Base-by-base conservation (phyloP, 1,140 invertebrate species). In the Camponotus vicinus region DNA sequence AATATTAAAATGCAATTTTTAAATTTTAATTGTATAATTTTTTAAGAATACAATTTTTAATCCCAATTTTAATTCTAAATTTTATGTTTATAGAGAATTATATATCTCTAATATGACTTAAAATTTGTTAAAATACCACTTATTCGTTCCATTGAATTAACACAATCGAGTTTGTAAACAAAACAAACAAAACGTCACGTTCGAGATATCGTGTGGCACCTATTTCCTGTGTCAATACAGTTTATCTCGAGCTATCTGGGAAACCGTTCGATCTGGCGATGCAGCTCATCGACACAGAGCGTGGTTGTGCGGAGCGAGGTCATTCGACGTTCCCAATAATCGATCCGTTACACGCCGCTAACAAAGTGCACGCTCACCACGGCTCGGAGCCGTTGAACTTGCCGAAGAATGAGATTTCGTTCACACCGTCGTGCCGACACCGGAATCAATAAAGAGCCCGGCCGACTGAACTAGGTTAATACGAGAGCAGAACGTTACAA, bases 321-420 rank as follows among this genome's bases (percentile, higher is more conserved):
- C 82, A 27, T 63, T 55, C 82, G 67, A 79, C 75, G 70, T 86
- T 40, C 57, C 15, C 88, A 55, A 90, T 90, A 89, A 90, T 90
- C 89, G 89, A 90, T 89, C 85, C 71, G 77, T 87, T 86, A 79
- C 42, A 85, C 67, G 55, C 61, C 59, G 67, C 42, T 76, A 87
- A 84, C 77, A 59, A 86, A 83, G 70, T 69, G 82, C 84, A 59
- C 76, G 87, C 64, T 89, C 73, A 87, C 78, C 55, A 75, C 42
- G 61, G 34, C 63, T 82, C 59, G 73, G 42, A 61, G 66, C 85
- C 70, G 88, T 55, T 86, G 89, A 87, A 87, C 89, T 86, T 89
- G 83, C 89, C 89, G 42, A 89, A 90, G 89, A 90, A 90, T 85
- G 89, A 89, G 86, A 90, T 87, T 89, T 90, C 45, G 85, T 90